These are phyloP conservation scores for Polyploca ridens DNA, from an alignment of 2,888 invertebrate genomes.

Conservation along the genomic window DNA sequence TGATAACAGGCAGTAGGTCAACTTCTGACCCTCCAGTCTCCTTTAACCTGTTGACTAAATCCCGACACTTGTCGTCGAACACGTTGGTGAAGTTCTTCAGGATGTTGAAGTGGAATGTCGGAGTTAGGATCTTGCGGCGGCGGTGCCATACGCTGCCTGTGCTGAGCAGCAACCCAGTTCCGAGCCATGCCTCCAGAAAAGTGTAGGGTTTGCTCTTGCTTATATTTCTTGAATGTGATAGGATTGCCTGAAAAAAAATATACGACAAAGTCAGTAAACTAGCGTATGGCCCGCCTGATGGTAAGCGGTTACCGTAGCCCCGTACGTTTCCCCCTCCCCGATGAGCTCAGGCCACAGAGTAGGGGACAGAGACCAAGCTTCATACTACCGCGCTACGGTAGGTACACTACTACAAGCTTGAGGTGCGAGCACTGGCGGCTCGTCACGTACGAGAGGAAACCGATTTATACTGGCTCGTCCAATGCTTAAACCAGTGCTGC, in stretches of 20 bases:
- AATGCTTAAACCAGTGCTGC: too few species aligned
- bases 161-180: conserved; percentile 78
- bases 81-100: conserved; percentile 68
- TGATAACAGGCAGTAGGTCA: conserved; percentile 82
- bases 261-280: too few species aligned
- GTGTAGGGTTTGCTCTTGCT: conserved; percentile 79
- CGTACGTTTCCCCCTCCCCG: too few species aligned
- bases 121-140: conserved; percentile 85
- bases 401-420: too few species aligned
- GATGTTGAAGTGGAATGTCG: conserved; percentile 87
- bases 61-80: conserved; percentile 60
- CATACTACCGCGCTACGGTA: too few species aligned
- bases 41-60: conserved; percentile 53
- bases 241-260: conserved; percentile 59
- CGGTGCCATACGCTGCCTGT: conserved; percentile 83
- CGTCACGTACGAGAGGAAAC: too few species aligned
- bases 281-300: too few species aligned
- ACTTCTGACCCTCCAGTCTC: conserved; percentile 38
- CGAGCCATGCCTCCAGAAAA: conserved; percentile 79
- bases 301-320: too few species aligned
- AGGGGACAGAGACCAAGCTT: too few species aligned
- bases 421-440: too few species aligned
- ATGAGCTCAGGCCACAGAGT: too few species aligned
- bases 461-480: too few species aligned
- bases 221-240: conserved; percentile 80